These are phyloP conservation scores for Sternotherus odoratus DNA, from an alignment of 2,797 vertebrate species.

Conservation along the genomic window DNA sequence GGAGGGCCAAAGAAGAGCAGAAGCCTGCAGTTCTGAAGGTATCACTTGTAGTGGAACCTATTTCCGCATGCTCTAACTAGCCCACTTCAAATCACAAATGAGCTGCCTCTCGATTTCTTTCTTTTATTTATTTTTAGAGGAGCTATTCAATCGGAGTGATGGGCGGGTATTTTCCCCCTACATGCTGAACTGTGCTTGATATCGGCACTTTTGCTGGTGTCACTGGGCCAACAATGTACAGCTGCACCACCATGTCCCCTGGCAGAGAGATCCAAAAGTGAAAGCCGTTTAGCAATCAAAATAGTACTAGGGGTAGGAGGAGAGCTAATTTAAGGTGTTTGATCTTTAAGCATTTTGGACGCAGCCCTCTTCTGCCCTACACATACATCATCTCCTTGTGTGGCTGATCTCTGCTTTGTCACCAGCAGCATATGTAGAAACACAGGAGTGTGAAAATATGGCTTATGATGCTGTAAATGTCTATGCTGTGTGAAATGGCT, in stretches of 20 bases:
- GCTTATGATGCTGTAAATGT: background rate
- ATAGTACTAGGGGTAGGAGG: background rate
- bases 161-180: no score
- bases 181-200: background rate
- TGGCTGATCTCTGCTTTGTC: background rate
- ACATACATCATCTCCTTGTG: background rate
- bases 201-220: background rate
- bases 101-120: no score
- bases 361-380: background rate
- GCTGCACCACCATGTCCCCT: background rate
- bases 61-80: no score
- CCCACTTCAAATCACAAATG: no score
- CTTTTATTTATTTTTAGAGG: no score
- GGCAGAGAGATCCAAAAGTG: background rate
- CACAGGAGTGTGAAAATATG: background rate
- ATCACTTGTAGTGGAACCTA: no score
- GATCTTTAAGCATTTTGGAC: background rate
- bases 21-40: no score
- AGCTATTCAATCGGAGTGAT: no score
- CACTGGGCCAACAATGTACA: background rate
- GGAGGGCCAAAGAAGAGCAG: no score
- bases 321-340: background rate
- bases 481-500: background rate
- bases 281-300: background rate
- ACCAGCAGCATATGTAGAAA: background rate